Base-by-base conservation (phyloP, 2,113 vertebrate genomes). In the Ptychochromis oligacanthus region DNA sequence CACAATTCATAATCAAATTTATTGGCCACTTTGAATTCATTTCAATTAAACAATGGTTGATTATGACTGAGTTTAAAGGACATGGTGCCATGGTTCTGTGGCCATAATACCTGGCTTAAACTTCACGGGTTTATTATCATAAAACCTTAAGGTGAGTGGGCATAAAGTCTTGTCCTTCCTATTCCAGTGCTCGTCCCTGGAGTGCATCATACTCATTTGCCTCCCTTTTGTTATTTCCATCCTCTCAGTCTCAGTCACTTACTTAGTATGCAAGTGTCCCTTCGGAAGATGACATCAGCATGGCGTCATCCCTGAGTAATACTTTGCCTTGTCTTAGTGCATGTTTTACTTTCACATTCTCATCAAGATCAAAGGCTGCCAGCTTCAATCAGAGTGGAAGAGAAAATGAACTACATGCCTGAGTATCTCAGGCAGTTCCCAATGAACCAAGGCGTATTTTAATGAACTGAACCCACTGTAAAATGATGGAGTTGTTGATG, bases 291-390 rank as follows among this genome's bases (percentile, higher is more conserved):
- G 92, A 92, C 84, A 85, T 92, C 85, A 90, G 81, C 4, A 0
- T 85, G 89, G 81, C 87, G 67, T 94, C 90, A 92, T 79, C 76
- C 22, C 5, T 67, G 87, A 88, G 79, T 82, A 90, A 86, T 62
- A 58, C 79, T 4, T 24, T 59, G 61, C n/a, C 57, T 82, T 62
- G 79, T 88, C 77, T 82, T 46, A 54, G 49, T 9, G 64, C 43
- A 5, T 75, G 76, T 91, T 84, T 77, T 31, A 81, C 82, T 83
- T 81, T 82, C 67, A 77, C 82, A 75, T 84, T 77, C 65, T 81
- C 81, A 58, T 86, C 46, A 7, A 84, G 86, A 92, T 91, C 86
- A 91, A 89, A 93, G 78, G 61, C 64, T 46, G 64, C 89, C 85
- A 67, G 40, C 88, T 86, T 91, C 74, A 88, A 49, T 90, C 84